Conservation (phyloP, 2,888 invertebrate genomes). For the Drosophila planitibia region DNA sequence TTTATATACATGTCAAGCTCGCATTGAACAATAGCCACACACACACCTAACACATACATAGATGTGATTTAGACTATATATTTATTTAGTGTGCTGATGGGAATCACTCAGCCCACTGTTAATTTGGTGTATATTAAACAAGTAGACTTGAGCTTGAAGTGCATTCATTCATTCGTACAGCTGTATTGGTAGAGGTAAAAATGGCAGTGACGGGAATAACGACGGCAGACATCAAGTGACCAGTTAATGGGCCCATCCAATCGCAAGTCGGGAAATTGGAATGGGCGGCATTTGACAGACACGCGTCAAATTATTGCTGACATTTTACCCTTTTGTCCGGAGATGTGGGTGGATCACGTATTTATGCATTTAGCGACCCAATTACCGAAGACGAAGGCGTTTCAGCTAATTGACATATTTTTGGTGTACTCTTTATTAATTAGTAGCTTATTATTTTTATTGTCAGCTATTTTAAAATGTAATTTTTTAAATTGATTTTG, state of each 20-base stretch:
- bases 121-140: conserved; percentile 48
- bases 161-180: conserved; percentile 31
- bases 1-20: conserved; percentile 75
- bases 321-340: not conserved
- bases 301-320: conserved; percentile 34
- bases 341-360: not conserved
- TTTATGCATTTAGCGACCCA: conserved; percentile 13
- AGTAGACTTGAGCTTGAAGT: conserved; percentile 47
- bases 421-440: not conserved
- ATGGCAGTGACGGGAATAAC: conserved; percentile 44
- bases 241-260: conserved; percentile 38
- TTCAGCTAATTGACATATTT: conserved; percentile 4
- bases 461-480: not conserved
- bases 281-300: conserved; percentile 50
- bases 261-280: conserved; percentile 20
- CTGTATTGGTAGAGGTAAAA: conserved; percentile 38
- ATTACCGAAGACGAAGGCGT: conserved; percentile 8
- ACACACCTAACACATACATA: conserved; percentile 26
- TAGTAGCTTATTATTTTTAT: not conserved
- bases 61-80: conserved; percentile 11
- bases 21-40: conserved; percentile 56
- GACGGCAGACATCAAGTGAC: conserved; percentile 36
- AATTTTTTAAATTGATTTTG: not conserved
- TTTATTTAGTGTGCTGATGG: conserved; percentile 14
- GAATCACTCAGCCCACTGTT: conserved; percentile 65